A percentile compares a stretch with the other conserved stretches of the same genome.
Evolutionary conservation across 2,113 vertebrate species (phyloP).

Genomic region (Mesembrinibis cayennensis): DNA sequence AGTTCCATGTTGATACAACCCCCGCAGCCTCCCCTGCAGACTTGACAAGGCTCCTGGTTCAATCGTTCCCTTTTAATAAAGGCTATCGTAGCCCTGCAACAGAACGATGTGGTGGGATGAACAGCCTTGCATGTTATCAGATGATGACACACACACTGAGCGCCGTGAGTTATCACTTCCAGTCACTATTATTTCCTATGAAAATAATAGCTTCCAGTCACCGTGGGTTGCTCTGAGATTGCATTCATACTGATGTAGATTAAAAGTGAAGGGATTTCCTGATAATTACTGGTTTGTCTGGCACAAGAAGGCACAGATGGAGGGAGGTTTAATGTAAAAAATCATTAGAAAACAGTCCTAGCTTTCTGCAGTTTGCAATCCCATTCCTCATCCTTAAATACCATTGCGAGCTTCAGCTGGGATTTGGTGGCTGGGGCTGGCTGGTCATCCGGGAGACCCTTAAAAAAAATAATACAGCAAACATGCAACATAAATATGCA

Average conservation of each 20-base stretch:
- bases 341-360: background rate
- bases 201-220: conserved; percentile 71
- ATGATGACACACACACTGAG: conserved; percentile 52
- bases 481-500: background rate
- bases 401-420: background rate
- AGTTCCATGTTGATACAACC: background rate
- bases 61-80: background rate
- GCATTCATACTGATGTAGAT: conserved; percentile 59
- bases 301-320: conserved; percentile 18
- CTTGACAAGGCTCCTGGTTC: background rate
- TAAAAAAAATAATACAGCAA: background rate
- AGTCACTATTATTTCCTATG: conserved; percentile 71
- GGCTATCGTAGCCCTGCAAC: background rate
- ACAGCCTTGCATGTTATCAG: conserved; percentile 52
- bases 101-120: conserved; percentile 40
- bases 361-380: background rate
- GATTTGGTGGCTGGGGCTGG: background rate
- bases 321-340: conserved; percentile 2
- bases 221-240: conserved; percentile 70
- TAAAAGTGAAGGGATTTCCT: conserved; percentile 59
- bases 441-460: background rate
- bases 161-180: conserved; percentile 66
- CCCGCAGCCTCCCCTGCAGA: background rate
- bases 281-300: conserved; percentile 65
- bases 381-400: background rate